phyloP scores from a whole-genome alignment of 1,140 invertebrate genomes.

The Campoletis sonorensis region DNA sequence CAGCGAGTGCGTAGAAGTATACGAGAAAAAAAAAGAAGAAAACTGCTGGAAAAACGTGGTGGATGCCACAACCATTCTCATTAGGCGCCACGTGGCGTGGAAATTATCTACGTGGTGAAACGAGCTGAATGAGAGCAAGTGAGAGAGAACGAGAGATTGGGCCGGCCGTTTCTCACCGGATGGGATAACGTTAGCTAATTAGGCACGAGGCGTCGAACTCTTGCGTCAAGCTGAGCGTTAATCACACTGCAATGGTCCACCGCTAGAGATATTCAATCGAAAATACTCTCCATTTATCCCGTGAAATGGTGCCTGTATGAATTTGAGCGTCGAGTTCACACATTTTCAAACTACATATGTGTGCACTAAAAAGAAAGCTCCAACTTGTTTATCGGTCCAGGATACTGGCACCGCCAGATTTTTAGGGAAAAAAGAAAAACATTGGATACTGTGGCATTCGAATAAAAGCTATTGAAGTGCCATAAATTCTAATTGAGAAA shows the following conservation, averaged over 20 bases:
- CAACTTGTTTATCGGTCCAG: too few relatives aligned
- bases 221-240: slow-evolving; percentile 54
- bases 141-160: slow-evolving; percentile 52
- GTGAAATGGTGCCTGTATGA: not conserved
- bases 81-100: slow-evolving; percentile 70
- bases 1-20: not conserved
- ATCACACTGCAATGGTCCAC: slow-evolving; percentile 48
- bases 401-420: too few relatives aligned
- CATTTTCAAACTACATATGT: too few relatives aligned
- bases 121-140: slow-evolving; percentile 33
- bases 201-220: slow-evolving; percentile 69
- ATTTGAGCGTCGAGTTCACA: not conserved
- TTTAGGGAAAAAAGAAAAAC: not conserved
- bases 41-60: slow-evolving; percentile 56
- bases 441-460: not conserved
- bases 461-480: slow-evolving; percentile 18
- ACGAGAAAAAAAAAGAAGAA: slow-evolving; percentile 31
- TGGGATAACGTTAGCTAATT: slow-evolving; percentile 64
- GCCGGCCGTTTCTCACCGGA: slow-evolving; percentile 62
- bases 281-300: not conserved
- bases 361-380: too few relatives aligned
- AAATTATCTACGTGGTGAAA: slow-evolving; percentile 66
- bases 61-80: slow-evolving; percentile 58
- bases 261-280: slow-evolving; percentile 7
- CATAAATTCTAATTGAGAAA: slow-evolving; percentile 45